Evolutionary conservation across 2,888 invertebrate species (phyloP), one percentile per base, ranked within the genome.

Genomic region (Oxystoma pomonae): DNA sequence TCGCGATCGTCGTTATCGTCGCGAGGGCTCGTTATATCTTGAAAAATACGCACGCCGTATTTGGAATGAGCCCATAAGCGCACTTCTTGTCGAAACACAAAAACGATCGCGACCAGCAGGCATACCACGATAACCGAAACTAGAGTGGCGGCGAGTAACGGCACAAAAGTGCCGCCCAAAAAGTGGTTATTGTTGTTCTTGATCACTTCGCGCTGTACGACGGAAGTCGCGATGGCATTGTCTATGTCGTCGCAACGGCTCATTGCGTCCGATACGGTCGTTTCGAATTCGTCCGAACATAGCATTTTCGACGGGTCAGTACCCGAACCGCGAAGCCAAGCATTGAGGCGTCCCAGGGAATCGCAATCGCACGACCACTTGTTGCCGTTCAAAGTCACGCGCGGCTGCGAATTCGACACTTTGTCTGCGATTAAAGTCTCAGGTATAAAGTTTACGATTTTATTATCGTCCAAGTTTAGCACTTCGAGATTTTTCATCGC

Each of bases 281-380:
- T 12, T 72, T 83, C 83, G 17, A 73, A 72, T 55, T 70, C 71
- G 53, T 68, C 69, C 77, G 80, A 84, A 75, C 89, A 89, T 72
- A 86, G 83, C 86, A 90, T 86, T 82, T 87, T 87, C 75, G 87
- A 85, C 35, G 88, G 85, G 75, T 88, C 86, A 77, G 86, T 85
- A 59, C 85, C 85, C 76, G 88, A 87, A 76, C 87, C 84, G 74
- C 85, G 82, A 65, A 90, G 79, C 90, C 90, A 91, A 71, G 86
- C 84, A 75, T 88, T 86, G 73, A 91, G 81, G 72, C 86, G 86
- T 67, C 84, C 84, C 60, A 90, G 84, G 74, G 88, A 88, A 74
- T 84, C 84, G 81, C 92, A 92, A 77, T 91, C 89, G 81, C 92
- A 92, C 78, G 89, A 88, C 94, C 94, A 92, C 77, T 87, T 87